Evolutionary conservation across 2,113 vertebrate genomes (phyloP).

Genomic region (Illadopsis cleaveri): DNA sequence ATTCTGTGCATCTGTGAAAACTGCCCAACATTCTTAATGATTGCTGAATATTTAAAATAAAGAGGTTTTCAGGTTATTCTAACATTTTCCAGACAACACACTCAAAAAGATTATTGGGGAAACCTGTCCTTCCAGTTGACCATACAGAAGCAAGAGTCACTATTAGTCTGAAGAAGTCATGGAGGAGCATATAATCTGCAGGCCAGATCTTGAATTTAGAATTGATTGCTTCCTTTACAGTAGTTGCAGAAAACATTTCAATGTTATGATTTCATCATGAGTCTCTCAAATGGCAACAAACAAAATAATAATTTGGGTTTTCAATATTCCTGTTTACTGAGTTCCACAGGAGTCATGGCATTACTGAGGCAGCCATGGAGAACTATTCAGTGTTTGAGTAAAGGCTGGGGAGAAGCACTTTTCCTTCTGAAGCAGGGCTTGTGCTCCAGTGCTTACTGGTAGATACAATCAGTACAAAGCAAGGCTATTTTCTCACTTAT

Average conservation of each 20-base stretch:
- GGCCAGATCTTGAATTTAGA: conserved; percentile 36
- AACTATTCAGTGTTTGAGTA: not conserved
- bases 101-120: not conserved
- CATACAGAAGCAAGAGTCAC: conserved; percentile 10
- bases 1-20: not conserved
- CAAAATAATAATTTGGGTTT: conserved; percentile 53
- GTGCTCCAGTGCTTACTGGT: not conserved
- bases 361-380: not conserved
- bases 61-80: not conserved
- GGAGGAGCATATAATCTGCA: conserved; percentile 40
- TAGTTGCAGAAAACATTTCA: conserved; percentile 38
- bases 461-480: not conserved
- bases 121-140: conserved; percentile 50
- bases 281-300: conserved; percentile 23
- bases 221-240: conserved; percentile 57
- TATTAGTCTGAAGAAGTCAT: conserved; percentile 41
- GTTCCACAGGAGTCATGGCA: not conserved
- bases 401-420: not conserved
- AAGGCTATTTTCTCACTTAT: not conserved
- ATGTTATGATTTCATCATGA: conserved; percentile 63
- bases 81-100: not conserved
- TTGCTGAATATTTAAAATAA: not conserved
- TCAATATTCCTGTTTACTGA: conserved; percentile 58
- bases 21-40: not conserved
- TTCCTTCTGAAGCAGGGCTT: not conserved